phyloP scores from a whole-genome alignment of 64 coral and sea anemone species.

The Platygyra sinensis region DNA sequence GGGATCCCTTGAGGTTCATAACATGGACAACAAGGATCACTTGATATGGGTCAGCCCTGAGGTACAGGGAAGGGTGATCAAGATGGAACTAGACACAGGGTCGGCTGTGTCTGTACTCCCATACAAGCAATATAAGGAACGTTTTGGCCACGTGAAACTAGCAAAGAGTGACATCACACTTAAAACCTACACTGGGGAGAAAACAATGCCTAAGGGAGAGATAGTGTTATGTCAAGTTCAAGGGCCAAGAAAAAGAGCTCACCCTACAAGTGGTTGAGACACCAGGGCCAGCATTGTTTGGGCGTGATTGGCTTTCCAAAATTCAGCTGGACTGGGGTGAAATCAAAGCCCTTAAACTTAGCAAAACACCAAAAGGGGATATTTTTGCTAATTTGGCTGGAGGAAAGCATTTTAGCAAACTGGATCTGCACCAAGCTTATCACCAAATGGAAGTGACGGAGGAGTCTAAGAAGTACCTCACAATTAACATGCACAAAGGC shows the following conservation, averaged over 20 bases:
- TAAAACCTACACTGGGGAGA: constrained; percentile 62
- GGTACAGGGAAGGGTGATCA: constrained; percentile 41
- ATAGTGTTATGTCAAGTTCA: constrained; percentile 45
- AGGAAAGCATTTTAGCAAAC: constrained; percentile 34
- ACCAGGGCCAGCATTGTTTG: constrained; percentile 61
- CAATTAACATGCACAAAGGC: constrained; percentile 37
- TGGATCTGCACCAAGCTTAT: constrained; percentile 44
- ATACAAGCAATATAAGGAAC: constrained; percentile 32
- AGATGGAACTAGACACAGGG: constrained; percentile 67
- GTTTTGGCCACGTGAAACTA: constrained; percentile 14
- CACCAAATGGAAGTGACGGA: constrained; percentile 45
- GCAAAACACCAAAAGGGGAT: constrained; percentile 12
- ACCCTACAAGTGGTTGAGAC: constrained; percentile 43
- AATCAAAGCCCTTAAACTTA: constrained; percentile 44
- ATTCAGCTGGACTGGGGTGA: constrained; percentile 67
- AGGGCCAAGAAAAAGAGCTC: constrained; percentile 28
- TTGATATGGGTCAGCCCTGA: constrained; percentile 36
- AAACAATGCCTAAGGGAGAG: constrained; percentile 36
- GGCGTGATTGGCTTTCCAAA: constrained; percentile 54
- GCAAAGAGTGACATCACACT: constrained; percentile 10
- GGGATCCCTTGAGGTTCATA: constrained; percentile 8
- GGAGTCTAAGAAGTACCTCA: constrained; percentile 34
- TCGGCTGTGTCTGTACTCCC: constrained; percentile 48
- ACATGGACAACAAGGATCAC: constrained; percentile 1
- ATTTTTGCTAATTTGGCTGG: constrained; percentile 38